Evolutionary conservation across 2,113 vertebrate genomes (phyloP).

Genomic region (Rhinogobius similis): DNA sequence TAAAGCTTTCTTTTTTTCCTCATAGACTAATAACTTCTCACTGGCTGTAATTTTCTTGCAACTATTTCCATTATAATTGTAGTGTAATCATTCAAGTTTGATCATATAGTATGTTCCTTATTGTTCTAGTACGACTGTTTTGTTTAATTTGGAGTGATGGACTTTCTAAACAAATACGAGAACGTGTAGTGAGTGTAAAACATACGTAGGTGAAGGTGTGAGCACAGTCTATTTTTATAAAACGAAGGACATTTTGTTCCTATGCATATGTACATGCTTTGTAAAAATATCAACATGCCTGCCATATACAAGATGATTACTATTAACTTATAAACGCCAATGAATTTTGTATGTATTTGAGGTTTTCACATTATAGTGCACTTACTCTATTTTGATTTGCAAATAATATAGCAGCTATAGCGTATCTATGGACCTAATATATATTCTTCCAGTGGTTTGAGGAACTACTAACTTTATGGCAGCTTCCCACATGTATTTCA

Average conservation of each 20-base stretch:
- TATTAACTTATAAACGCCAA: slow-evolving; percentile 3
- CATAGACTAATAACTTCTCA: slow-evolving; percentile 2
- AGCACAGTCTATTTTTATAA: slow-evolving; percentile 40
- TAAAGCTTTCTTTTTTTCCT: neutral
- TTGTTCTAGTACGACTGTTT: slow-evolving; percentile 19
- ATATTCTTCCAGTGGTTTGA: slow-evolving; percentile 3
- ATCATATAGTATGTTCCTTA: slow-evolving; percentile 21
- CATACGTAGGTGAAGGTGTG: neutral
- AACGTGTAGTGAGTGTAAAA: slow-evolving; percentile 3
- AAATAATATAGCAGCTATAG: slow-evolving; percentile 4
- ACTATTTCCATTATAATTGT: slow-evolving; percentile 41
- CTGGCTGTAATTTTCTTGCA: slow-evolving; percentile 22
- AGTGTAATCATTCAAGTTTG: slow-evolving; percentile 24
- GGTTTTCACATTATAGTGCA: slow-evolving; percentile 17
- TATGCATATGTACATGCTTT: slow-evolving; percentile 14
- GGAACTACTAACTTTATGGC: slow-evolving; percentile 5
- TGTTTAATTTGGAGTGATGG: slow-evolving; percentile 17
- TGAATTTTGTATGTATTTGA: slow-evolving; percentile 6
- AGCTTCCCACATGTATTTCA: neutral
- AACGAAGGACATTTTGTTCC: slow-evolving; percentile 9
- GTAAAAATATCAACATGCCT: slow-evolving; percentile 13
- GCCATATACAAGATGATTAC: slow-evolving; percentile 1
- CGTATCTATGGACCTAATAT: slow-evolving; percentile 6
- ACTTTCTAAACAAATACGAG: slow-evolving; percentile 10
- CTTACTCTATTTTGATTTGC: slow-evolving; percentile 10